phyloP scores from a whole-genome alignment of 2,113 vertebrate genomes.

The Panthera leo region DNA sequence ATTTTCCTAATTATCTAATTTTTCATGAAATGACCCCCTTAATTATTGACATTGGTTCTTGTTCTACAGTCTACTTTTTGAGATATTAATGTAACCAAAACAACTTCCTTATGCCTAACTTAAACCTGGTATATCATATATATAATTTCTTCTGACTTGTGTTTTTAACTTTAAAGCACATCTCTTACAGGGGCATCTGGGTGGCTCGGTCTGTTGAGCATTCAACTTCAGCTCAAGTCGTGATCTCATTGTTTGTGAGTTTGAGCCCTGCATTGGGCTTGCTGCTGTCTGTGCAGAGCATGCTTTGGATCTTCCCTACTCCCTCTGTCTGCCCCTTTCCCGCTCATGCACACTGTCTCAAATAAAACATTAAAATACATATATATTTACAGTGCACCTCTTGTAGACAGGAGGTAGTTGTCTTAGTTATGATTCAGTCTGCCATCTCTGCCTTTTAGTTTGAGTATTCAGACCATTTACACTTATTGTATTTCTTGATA shows the following conservation, averaged over 20 bases:
- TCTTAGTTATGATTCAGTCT: not conserved
- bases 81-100: not conserved
- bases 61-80: not conserved
- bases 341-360: too few relatives aligned
- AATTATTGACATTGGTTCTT: not conserved
- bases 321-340: too few relatives aligned
- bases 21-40: not conserved
- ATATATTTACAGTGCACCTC: not conserved
- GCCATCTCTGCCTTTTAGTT: not conserved
- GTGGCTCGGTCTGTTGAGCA: too few relatives aligned
- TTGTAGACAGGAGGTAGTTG: not conserved
- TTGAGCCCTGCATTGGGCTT: too few relatives aligned
- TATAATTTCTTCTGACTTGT: not conserved
- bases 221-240: too few relatives aligned
- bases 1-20: not conserved
- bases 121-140: not conserved
- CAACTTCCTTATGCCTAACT: not conserved
- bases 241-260: too few relatives aligned
- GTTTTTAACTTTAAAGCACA: not conserved
- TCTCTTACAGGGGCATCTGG: not conserved
- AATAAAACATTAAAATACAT: too few relatives aligned
- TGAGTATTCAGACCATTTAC: not conserved
- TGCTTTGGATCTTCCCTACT: too few relatives aligned
- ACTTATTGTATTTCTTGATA: not conserved
- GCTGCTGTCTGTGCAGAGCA: too few relatives aligned